phyloP scores from a whole-genome alignment of 2,888 invertebrate genomes.

The Dynastes hyllus region DNA sequence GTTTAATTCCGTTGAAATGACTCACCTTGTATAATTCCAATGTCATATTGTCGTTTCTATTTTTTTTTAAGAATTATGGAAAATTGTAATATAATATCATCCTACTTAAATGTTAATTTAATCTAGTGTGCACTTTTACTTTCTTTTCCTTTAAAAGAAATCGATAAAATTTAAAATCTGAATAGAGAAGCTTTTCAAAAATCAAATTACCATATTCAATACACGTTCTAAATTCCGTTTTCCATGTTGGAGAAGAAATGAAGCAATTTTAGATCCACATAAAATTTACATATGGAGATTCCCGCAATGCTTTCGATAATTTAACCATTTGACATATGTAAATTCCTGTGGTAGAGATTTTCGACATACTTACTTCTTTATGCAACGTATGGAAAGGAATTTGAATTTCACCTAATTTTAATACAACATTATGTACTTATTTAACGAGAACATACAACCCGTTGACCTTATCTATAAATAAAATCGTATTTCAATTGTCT shows the following conservation, averaged over 20 bases:
- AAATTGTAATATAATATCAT: too few species aligned
- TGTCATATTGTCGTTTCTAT: too few species aligned
- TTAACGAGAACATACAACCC: constrained; percentile 6
- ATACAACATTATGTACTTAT: constrained; percentile 23
- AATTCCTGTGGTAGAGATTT: constrained; percentile 25
- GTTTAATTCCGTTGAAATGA: too few species aligned
- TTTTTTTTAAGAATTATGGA: too few species aligned
- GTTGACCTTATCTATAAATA: constrained; percentile 43
- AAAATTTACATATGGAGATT: constrained; percentile 19
- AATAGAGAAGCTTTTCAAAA: background rate
- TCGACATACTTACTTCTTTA: constrained; percentile 22
- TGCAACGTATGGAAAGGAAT: constrained; percentile 1
- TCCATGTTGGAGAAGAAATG: constrained; percentile 1
- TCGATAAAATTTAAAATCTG: background rate
- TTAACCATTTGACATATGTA: constrained; percentile 23
- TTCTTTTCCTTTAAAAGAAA: too few species aligned
- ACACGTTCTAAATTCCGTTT: background rate
- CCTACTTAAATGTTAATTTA: too few species aligned
- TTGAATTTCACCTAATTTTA: constrained; percentile 40
- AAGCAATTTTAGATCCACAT: constrained; percentile 10
- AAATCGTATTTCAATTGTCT: constrained; percentile 36
- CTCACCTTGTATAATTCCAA: too few species aligned
- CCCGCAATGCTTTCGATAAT: background rate
- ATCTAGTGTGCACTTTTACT: too few species aligned
- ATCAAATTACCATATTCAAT: background rate